Percentiles rank a stretch among this genome's conserved stretches.
These are phyloP conservation scores for Polypterus bichir DNA, from an alignment of 2,113 vertebrate species.

Conservation along the genomic window DNA sequence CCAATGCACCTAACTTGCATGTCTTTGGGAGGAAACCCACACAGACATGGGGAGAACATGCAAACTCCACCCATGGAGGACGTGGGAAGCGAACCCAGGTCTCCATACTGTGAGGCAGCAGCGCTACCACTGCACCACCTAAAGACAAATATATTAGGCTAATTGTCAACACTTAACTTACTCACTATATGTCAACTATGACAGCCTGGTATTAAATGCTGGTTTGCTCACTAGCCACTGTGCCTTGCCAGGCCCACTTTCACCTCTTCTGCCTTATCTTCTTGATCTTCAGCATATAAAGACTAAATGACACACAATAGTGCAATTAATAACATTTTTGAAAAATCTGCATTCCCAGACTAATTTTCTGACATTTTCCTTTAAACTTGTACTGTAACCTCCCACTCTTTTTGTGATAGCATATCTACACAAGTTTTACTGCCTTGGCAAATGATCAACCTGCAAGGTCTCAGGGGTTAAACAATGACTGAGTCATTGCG, in stretches of 20 bases:
- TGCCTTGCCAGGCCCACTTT: background rate
- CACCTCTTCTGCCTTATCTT: background rate
- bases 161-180: too few species aligned
- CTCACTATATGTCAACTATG: too few species aligned
- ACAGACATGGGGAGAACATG: too few species aligned
- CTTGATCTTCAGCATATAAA: background rate
- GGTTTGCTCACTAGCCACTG: background rate
- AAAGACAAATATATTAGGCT: too few species aligned
- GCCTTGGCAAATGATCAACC: constrained; percentile 39
- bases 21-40: too few species aligned
- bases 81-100: too few species aligned
- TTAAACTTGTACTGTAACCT: background rate
- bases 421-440: background rate
- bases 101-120: too few species aligned
- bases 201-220: background rate
- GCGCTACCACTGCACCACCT: too few species aligned
- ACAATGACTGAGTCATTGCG: constrained; percentile 43
- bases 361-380: background rate
- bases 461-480: constrained; percentile 20
- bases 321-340: too few species aligned
- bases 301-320: background rate
- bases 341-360: background rate
- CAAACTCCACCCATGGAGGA: too few species aligned
- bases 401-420: background rate
- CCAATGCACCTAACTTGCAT: too few species aligned